Conservation (phyloP, 2,797 vertebrate species). For the Myotis findleyi region DNA sequence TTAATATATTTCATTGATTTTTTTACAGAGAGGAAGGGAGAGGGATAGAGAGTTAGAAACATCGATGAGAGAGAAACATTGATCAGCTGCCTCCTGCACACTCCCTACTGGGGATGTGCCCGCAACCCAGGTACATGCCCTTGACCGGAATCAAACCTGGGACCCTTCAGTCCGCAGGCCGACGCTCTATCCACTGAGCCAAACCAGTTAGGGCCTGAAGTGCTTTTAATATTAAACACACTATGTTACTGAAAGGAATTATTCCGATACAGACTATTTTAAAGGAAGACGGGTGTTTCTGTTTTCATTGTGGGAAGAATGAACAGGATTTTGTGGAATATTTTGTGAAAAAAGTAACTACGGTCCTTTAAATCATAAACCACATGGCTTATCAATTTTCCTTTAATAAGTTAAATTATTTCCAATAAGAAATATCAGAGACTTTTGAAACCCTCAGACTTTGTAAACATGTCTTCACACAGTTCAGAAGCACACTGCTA, state of each 20-base stretch:
- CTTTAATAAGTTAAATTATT: conserved; percentile 48
- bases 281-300: neutral
- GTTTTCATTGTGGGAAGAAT: neutral
- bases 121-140: no score
- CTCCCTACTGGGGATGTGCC: no score
- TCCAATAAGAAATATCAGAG: conserved; percentile 15
- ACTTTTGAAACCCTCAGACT: conserved; percentile 10
- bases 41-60: no score
- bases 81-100: no score
- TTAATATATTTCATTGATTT: no score
- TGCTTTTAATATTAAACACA: neutral
- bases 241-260: neutral
- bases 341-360: conserved; percentile 37
- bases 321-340: neutral
- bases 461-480: conserved; percentile 31
- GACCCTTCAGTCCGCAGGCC: no score
- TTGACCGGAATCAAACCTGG: no score
- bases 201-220: neutral
- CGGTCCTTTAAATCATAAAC: neutral
- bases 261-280: neutral
- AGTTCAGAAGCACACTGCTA: conserved; percentile 33
- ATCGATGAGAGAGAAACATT: no score
- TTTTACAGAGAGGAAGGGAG: no score
- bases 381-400: neutral
- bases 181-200: no score